Base-by-base conservation (phyloP, 1,140 invertebrate genomes). In the Drosophila funebris region DNA sequence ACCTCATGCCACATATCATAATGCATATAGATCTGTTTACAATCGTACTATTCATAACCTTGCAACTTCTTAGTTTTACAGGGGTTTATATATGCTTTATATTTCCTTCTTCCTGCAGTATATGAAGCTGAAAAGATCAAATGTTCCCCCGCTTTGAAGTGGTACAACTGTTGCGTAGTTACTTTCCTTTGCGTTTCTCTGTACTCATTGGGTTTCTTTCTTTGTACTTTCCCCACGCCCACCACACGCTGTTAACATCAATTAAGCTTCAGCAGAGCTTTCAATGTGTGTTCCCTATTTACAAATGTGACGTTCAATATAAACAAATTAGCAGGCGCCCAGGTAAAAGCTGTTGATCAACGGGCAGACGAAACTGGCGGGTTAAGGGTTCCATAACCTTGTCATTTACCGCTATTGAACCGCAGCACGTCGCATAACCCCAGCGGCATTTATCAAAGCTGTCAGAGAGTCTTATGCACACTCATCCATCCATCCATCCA, bases 361-460 rank as follows among this genome's bases (percentile, higher is more conserved):
- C 24, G 4, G 24, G 6, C 24, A 27, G 24, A 27, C 24, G 24
- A 41, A 8, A 16, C 13, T 27, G 27, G 3, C 5, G 43, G 22
- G 11, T 39, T 24, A 22, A 56, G 41, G 14, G 57, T 44, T 27
- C 13, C 48, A 24, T 33, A 64, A 27, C 48, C 67, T 46, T 11
- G 22, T 31, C 44, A 24, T 71, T 57, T 66, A 71, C 50, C 68
- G 68, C 52, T 57, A 66, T 57, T 50, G 43, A 68, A 41, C 44
- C 36, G 20, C 39, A 20, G 64, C 29, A 36, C 41, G 52, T 46
- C 20, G 27, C 41, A 22, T 36, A 13, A 36, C 27, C 61, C 18
- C 9, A 8, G 62, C 69, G 69, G 63, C 63, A 68, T 73, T 73
- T 53, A 73, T 73, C 69, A 73, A 73, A 67, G 61, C 27, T 63